Base-by-base conservation (phyloP, 2,888 invertebrate genomes). In the Netelia fuscicornis region DNA sequence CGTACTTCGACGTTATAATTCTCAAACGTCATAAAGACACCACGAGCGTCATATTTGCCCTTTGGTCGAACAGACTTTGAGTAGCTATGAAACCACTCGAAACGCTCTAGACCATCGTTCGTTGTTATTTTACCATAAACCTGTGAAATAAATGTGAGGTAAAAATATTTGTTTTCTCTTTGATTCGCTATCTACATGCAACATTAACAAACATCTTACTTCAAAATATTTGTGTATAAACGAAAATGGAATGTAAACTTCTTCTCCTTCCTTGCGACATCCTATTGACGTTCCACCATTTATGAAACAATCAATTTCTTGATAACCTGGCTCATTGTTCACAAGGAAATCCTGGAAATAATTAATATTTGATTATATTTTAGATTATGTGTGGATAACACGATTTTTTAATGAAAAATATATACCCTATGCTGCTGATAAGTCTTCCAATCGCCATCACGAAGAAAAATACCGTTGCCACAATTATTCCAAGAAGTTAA, bases 1-100 rank as follows among this genome's bases (percentile, higher is more conserved):
- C 99, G 95, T 5, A 98, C 97, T 95, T 99, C 99, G 0, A 99
- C 99, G 94, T 99, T 99, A 94, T 99, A 99, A 93, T 98, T 98
- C 92, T 98, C 98, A 94, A 99, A 99, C 86, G 98, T 98, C 94
- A 98, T 98, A 94, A 98, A 99, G 0, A 98, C 97, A 2, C 98
- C 98, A 30, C 96, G 95, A 0, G 99, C 96, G 91, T 98, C 97
- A 94, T 99, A 99, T 89, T 96, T 97, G 52, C 96, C 97, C 92
- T 97, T 97, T 0, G 98, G 98, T 89, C 97, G 96, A 92, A 98
- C 98, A 8, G 98, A 96, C 94, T 97, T 98, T 25, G 98, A 97
- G 93, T 98, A 98, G 92, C 98, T 98, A 94, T 99, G 99, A 11
- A 97, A 97, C 98, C 98, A 99, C 93, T 98, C 97, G 92, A 99